Evolutionary conservation across 2,113 vertebrate species (phyloP), one percentile per base, ranked within the genome.

Genomic region (Hassar affinis): DNA sequence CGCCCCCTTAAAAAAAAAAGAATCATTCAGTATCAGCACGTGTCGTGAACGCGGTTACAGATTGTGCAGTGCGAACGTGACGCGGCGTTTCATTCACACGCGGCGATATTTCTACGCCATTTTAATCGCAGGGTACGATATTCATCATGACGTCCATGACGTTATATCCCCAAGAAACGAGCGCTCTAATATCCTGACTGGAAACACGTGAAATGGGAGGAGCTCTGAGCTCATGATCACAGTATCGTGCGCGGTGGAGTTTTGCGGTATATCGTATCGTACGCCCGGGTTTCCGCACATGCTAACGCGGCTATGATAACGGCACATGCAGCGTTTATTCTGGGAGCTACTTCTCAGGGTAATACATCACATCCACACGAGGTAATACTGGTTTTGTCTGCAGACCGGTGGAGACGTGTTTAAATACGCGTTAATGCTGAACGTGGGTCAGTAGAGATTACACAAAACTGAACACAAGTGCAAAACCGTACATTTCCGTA

Each of bases 261-360:
- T 25, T 69, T 42, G 66, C 22, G 62, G 20, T 66, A 35, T n/a
- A n/a, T n/a, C n/a, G 6, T 68, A 68, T 20, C 7, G 33, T 68
- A 22, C 3, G 64, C 10, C 33, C n/a, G 79, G 83, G 54, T 52
- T 84, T 57, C 66, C 69, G 69, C 81, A 87, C 80, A 81, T 59
- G 68, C 42, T 51, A 88, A 56, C 81, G 88, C 33, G 87, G 68
- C 62, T 87, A 87, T 78, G 78, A 83, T 84, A 76, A 88, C 77
- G 87, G 80, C 69, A 84, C 89, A 92, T 90, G 88, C 89, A 91
- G 85, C 9, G 7, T 35, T 79, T 42, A 86, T 83, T 86, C 71
- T 81, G 71, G 20, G 56, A 80, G 79, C 79, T 83, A 79, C 80
- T 78, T 77, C 49, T 85, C 47, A 66, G 87, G 78, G 81, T 72